A percentile compares a stretch with the other conserved stretches of the same genome.
Conservation (phyloP, 1,140 invertebrate species). For the Diabrotica virgifera region DNA sequence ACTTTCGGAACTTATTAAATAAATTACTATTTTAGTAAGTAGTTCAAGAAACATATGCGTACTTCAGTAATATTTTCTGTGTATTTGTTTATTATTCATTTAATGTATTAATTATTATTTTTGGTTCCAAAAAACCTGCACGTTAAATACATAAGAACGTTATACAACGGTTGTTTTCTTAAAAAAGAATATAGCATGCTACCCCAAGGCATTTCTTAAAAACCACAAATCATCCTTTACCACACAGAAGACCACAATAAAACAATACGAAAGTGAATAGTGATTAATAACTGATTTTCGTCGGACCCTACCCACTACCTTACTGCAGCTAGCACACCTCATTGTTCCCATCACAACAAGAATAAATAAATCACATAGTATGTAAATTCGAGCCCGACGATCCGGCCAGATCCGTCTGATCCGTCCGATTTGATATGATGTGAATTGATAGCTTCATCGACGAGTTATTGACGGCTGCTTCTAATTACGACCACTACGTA, state of each 20-base stretch:
- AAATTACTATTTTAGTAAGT: too few relatives aligned
- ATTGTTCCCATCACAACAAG: not conserved
- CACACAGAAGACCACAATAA: not conserved
- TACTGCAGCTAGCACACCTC: not conserved
- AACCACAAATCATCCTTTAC: not conserved
- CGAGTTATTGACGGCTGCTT: conserved; percentile 11
- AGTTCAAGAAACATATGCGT: too few relatives aligned
- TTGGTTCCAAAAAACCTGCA: too few relatives aligned
- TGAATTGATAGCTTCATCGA: conserved; percentile 8
- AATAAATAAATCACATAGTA: not conserved
- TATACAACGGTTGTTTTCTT: too few relatives aligned
- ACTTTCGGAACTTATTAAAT: too few relatives aligned
- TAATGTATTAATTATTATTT: too few relatives aligned
- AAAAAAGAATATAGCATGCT: too few relatives aligned
- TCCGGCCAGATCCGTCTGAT: not conserved
- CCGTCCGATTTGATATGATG: not conserved
- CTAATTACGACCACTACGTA: conserved; percentile 1
- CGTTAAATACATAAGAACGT: too few relatives aligned
- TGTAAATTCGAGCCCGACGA: not conserved
- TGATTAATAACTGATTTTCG: not conserved
- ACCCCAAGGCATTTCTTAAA: too few relatives aligned
- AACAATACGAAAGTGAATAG: not conserved
- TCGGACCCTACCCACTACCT: not conserved
- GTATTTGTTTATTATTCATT: too few relatives aligned
- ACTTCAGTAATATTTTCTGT: too few relatives aligned